These are phyloP conservation scores for Seira ritae DNA, from an alignment of 2,888 invertebrate species.

Conservation along the genomic window DNA sequence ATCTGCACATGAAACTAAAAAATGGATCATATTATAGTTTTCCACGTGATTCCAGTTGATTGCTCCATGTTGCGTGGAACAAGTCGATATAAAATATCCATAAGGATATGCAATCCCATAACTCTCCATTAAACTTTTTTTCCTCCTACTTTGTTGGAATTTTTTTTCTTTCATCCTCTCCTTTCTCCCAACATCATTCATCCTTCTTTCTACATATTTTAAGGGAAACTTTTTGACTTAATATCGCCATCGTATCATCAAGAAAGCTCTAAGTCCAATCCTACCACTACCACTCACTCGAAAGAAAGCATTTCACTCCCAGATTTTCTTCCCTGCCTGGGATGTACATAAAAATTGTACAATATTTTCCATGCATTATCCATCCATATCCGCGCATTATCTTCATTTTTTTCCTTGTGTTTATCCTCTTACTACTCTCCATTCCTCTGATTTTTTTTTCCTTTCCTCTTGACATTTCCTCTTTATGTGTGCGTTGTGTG, in stretches of 20 bases:
- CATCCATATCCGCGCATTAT: constrained; percentile 41
- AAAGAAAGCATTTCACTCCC: too few relatives aligned
- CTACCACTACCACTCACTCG: too few relatives aligned
- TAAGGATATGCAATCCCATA: too few relatives aligned
- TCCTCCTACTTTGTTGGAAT: too few relatives aligned
- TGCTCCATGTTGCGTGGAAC: not conserved
- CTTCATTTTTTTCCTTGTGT: constrained; percentile 22
- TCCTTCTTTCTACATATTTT: too few relatives aligned
- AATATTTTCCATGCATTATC: constrained; percentile 40
- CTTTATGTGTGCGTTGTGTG: not conserved
- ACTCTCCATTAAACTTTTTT: too few relatives aligned
- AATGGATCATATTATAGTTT: not conserved
- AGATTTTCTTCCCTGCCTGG: too few relatives aligned
- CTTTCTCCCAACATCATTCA: too few relatives aligned
- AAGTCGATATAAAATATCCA: constrained; percentile 9
- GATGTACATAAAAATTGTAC: constrained; percentile 26
- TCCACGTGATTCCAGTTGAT: constrained; percentile 31
- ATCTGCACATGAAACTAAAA: constrained; percentile 13
- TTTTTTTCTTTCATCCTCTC: too few relatives aligned
- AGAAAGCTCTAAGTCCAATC: too few relatives aligned
- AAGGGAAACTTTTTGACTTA: too few relatives aligned
- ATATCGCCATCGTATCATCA: too few relatives aligned
- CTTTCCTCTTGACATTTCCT: constrained; percentile 57
- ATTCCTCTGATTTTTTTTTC: not conserved
- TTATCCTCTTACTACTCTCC: not conserved